A percentile compares a stretch with the other conserved stretches of the same genome.
phyloP scores from a whole-genome alignment of 30 jellyfish, hydroid and myxozoan species.

The Pelagia noctiluca region DNA sequence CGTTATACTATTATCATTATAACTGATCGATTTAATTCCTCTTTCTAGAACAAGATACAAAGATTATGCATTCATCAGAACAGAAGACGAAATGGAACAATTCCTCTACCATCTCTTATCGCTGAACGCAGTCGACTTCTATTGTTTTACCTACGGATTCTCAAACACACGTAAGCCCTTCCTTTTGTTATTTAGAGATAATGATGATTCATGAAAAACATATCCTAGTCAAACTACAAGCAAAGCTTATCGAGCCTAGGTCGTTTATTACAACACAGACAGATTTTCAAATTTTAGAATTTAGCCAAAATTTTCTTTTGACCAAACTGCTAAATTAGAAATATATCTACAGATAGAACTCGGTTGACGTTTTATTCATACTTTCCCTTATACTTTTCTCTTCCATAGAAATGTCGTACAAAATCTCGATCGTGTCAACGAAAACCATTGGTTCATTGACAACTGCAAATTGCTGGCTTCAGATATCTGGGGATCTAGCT shows the following conservation, averaged over 20 bases:
- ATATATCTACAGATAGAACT: too few species aligned
- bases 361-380: too few species aligned
- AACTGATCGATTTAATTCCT: too few species aligned
- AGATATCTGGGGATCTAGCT: conserved; percentile 77
- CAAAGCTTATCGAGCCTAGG: too few species aligned
- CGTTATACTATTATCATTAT: too few species aligned
- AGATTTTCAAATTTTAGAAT: too few species aligned
- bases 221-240: too few species aligned
- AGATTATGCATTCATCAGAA: conserved; percentile 89
- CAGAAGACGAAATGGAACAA: conserved; percentile 97
- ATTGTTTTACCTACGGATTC: conserved; percentile 90
- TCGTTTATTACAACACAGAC: too few species aligned
- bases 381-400: too few species aligned
- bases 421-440: conserved; percentile 68
- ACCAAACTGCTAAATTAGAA: too few species aligned
- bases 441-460: conserved; percentile 82
- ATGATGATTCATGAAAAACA: too few species aligned
- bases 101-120: conserved; percentile 88
- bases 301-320: too few species aligned
- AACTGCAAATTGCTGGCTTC: conserved; percentile 90
- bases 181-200: background rate
- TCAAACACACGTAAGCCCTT: conserved; percentile 73
- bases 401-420: conserved; percentile 83
- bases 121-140: conserved; percentile 92
- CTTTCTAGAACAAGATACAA: conserved; percentile 80